Evolutionary conservation across 2,888 invertebrate species (phyloP).

Genomic region (Caradrina kadenii): DNA sequence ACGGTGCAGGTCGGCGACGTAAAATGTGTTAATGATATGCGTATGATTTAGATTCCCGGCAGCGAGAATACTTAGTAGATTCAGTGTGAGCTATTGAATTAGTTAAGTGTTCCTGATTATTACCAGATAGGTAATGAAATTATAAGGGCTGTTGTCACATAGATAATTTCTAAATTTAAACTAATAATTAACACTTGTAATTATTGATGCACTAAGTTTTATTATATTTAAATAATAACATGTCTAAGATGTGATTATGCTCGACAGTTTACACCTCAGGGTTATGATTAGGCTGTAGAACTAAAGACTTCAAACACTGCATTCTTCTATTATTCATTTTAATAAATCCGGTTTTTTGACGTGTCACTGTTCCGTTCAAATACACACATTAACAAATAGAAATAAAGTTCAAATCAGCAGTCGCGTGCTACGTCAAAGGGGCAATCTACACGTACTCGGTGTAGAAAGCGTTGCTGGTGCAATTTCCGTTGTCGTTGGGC

Average conservation of each 20-base stretch:
- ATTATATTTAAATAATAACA: too few species aligned
- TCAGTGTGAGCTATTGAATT: conserved; percentile 7
- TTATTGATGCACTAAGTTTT: neutral
- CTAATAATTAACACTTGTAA: too few species aligned
- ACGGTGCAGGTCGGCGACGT: neutral
- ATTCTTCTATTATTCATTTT: neutral
- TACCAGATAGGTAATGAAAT: neutral
- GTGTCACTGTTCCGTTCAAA: conserved; percentile 1
- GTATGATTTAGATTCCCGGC: conserved; percentile 7
- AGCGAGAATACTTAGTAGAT: conserved; percentile 1
- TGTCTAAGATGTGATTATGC: neutral
- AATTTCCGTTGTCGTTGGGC: conserved; percentile 90
- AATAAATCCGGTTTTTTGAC: conserved; percentile 16
- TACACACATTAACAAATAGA: conserved; percentile 2
- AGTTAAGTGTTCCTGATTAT: neutral
- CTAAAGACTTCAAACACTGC: neutral
- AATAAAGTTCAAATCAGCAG: conserved; percentile 56
- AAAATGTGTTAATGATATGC: conserved; percentile 35
- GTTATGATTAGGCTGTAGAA: neutral
- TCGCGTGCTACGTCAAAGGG: conserved; percentile 29
- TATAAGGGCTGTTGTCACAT: neutral
- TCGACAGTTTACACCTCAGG: neutral
- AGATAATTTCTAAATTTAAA: neutral
- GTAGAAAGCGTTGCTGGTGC: conserved; percentile 92
- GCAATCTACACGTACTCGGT: conserved; percentile 76